Conservation (phyloP, 1,140 invertebrate genomes). For the Temnothorax longispinosus region DNA sequence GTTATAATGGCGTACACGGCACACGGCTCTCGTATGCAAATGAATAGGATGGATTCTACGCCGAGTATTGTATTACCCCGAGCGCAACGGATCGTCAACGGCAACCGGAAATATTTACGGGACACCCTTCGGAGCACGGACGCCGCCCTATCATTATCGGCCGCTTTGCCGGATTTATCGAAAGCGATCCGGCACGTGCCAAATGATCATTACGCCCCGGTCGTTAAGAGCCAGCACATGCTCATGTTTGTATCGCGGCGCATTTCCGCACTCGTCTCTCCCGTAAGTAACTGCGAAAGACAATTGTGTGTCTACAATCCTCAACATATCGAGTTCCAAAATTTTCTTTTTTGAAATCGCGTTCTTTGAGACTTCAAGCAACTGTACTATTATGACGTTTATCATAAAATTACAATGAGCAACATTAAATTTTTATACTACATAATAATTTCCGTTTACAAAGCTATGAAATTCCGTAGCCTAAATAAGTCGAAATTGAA, state of each 20-base stretch:
- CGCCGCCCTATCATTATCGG: conserved; percentile 56
- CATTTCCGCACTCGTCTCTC: conserved; percentile 7
- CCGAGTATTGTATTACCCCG: not conserved
- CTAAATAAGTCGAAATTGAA: too few species aligned
- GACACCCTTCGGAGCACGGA: conserved; percentile 26
- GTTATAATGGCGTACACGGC: not conserved
- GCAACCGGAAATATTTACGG: conserved; percentile 55
- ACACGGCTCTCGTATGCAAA: conserved; percentile 3
- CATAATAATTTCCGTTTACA: too few species aligned
- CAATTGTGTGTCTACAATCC: not conserved
- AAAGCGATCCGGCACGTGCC: conserved; percentile 63
- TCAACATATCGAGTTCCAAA: not conserved
- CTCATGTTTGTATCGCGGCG: conserved; percentile 15
- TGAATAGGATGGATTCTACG: conserved; percentile 1
- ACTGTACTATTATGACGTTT: not conserved
- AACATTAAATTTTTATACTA: too few species aligned
- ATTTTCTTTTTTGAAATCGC: not conserved
- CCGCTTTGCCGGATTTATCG: conserved; percentile 55
- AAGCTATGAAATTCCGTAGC: too few species aligned
- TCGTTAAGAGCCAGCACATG: conserved; percentile 22
- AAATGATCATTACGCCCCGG: conserved; percentile 52
- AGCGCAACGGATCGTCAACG: not conserved
- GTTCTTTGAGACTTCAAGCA: not conserved
- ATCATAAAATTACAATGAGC: not conserved
- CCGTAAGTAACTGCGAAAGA: not conserved